Base-by-base conservation (phyloP, 2,888 invertebrate species). In the Cynaeus angustus region DNA sequence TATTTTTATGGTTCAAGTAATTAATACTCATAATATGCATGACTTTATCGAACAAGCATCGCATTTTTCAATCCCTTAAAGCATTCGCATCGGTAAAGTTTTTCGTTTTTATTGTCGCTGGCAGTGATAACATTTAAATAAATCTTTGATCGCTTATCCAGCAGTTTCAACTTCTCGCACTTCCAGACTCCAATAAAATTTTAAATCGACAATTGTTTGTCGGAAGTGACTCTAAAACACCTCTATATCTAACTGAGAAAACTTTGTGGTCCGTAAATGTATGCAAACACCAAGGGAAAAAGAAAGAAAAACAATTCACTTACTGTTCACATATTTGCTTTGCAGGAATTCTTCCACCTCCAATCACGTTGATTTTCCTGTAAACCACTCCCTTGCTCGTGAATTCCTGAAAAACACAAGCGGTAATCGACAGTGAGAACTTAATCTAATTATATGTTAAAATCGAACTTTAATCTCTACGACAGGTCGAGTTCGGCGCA, bases 311-410 rank as follows among this genome's bases (percentile, higher is more conserved):
- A 37, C 59, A 37, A 43, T 41, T 55, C 79, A 86, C 85, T 86
- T 81, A 88, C 88, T 80, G 78, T 38, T 79, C 75, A 56, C 86
- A 82, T 41, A 83, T 80, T 1, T 81, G 74, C 64, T 78, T 72
- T 7, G 81, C 77, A 7, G 90, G 89, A n/a, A 89, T 76, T 26
- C 81, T 80, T 58, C 86, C 86, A 0, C 89, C 85, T 0, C 89
- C 89, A 16, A 85, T 85, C 33, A 88, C 86, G 75, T 83, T 84
- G 43, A 90, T 86, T 81, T 89, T 89, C 71, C 83, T 80, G 80
- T 89, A 85, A 28, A 78, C 76, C 6, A 88, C 74, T 4, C 86
- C 86, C 45, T 79, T 80, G 7, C 78, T 73, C 6, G 75, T 76
- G 72, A 88, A 85, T 30, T 86, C 86, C 87, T 87, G 80, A 38